Conservation (phyloP, 2,113 vertebrate genomes). For the Hippocampus zosterae region DNA sequence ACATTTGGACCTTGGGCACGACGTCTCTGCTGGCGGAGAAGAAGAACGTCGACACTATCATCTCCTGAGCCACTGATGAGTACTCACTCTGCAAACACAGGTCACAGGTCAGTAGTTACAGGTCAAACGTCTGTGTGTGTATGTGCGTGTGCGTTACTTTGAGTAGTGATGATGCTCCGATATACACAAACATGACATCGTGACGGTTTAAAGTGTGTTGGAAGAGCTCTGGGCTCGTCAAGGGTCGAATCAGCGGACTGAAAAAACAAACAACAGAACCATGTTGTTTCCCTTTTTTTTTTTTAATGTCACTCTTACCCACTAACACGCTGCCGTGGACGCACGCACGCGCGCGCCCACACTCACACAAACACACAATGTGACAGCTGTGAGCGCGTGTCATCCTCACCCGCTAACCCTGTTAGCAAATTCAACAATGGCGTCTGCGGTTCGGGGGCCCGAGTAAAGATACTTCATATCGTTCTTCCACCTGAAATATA, state of each 20-base stretch:
- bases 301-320: background rate
- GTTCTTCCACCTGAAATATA: slow-evolving; percentile 79
- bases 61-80: slow-evolving; percentile 81
- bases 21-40: slow-evolving; percentile 84
- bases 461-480: slow-evolving; percentile 84
- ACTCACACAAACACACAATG: too few relatives aligned
- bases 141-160: slow-evolving; percentile 70
- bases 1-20: slow-evolving; percentile 78
- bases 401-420: slow-evolving; percentile 85
- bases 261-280: background rate
- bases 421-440: slow-evolving; percentile 88
- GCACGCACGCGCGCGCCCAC: too few relatives aligned
- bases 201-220: slow-evolving; percentile 82
- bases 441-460: slow-evolving; percentile 86
- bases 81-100: slow-evolving; percentile 78
- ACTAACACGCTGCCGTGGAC: background rate
- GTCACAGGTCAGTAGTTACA: background rate
- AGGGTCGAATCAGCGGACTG: slow-evolving; percentile 83
- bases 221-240: slow-evolving; percentile 84
- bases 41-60: slow-evolving; percentile 88
- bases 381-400: too few relatives aligned
- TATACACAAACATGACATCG: slow-evolving; percentile 84
- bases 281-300: background rate
- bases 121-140: slow-evolving; percentile 1
- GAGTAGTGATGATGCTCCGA: slow-evolving; percentile 87